Evolutionary conservation across 1,140 invertebrate genomes (phyloP).

Genomic region (Zaprionus davidi): DNA sequence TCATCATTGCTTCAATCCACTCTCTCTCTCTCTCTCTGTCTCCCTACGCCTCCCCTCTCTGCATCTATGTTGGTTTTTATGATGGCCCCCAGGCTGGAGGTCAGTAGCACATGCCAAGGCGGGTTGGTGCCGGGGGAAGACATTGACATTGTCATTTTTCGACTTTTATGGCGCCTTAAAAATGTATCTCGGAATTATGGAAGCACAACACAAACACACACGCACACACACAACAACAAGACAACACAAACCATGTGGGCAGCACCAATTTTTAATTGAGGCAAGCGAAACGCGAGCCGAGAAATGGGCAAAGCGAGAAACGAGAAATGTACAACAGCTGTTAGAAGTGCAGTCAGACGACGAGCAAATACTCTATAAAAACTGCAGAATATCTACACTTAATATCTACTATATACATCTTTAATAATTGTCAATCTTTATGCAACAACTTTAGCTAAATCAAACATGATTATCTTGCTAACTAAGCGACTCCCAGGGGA

Average conservation of each 20-base stretch:
- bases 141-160: slow-evolving; percentile 82
- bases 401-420: neutral
- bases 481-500: neutral
- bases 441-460: too few relatives aligned
- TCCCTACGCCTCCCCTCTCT: neutral
- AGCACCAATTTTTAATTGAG: slow-evolving; percentile 50
- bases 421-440: neutral
- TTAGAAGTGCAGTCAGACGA: neutral
- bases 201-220: slow-evolving; percentile 41
- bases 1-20: slow-evolving; percentile 19
- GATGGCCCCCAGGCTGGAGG: slow-evolving; percentile 61
- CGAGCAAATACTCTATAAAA: slow-evolving; percentile 6
- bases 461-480: neutral
- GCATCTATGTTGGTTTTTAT: slow-evolving; percentile 48
- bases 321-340: slow-evolving; percentile 22
- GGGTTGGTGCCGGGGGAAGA: slow-evolving; percentile 16
- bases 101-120: slow-evolving; percentile 69
- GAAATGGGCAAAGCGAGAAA: slow-evolving; percentile 19
- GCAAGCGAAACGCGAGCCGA: slow-evolving; percentile 39
- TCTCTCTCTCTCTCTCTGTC: slow-evolving; percentile 39
- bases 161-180: slow-evolving; percentile 83
- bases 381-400: neutral
- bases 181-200: slow-evolving; percentile 71
- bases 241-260: slow-evolving; percentile 33
- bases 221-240: neutral